Base-by-base conservation (phyloP, 2,888 invertebrate genomes). In the Tortrix viridana region DNA sequence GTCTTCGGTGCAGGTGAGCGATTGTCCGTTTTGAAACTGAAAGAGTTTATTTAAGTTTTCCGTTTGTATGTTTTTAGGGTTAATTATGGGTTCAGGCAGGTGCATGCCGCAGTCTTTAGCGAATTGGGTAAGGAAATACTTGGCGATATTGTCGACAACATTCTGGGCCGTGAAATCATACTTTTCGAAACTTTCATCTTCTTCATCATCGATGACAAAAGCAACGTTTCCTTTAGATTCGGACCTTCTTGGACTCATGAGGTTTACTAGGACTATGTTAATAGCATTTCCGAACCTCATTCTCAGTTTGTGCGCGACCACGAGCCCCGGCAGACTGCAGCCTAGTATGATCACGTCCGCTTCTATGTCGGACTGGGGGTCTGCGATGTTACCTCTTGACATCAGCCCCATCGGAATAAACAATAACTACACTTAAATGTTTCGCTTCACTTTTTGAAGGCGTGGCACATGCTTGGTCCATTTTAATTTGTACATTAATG, bases 341-440 rank as follows among this genome's bases (percentile, higher is more conserved):
- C 92, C 92, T 67, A 92, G 69, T 43, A 92, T 82, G 32, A 92
- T 90, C 5, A 92, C 83, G 64, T 92, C 92, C 7, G 88, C 90
- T 66, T 79, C 80, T 16, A 90, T 75, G 56, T 77, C 74, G 12
- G 72, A 2, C 26, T 26, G 9, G 7, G 9, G 9, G 26, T 9
- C 0, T 7, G 9, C 9, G n/a, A n/a, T n/a, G n/a, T n/a, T n/a
- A n/a, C n/a, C n/a, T 26, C 9, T 26, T 26, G 9, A 3, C 3
- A 7, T 9, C 7, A 26, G 12, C 2, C 26, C 26, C 26, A 26
- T 26, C 12, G 9, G n/a, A n/a, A n/a, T n/a, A n/a, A n/a, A n/a
- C n/a, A n/a, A n/a, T 26, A 26, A 26, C 7, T 26, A 26, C 9
- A 26, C 26, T 26, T 26, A 9, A 9, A 26, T 9, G 26, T 26